Evolutionary conservation across 2,113 vertebrate genomes (phyloP), one percentile per base, ranked within the genome.

Genomic region (Equus przewalskii): DNA sequence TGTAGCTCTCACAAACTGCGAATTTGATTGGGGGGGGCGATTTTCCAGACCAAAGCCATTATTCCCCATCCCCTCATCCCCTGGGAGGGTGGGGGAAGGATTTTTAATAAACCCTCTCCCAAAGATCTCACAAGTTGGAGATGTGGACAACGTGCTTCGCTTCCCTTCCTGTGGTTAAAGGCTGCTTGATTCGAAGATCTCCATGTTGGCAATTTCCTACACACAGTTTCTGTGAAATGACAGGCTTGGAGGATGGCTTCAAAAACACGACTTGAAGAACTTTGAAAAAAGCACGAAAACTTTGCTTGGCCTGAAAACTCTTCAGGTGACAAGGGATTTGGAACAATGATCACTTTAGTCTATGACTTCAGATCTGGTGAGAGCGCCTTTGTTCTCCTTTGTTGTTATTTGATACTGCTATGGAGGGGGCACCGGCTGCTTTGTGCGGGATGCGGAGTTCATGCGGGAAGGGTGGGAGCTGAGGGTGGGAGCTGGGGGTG

Each of bases 141-240:
- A 58, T 9, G 6, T 7, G 49, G 15, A 93, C 73, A 89, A 49
- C 41, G 65, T 22, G 16, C 30, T 73, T 84, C 28, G 0, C 13
- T 93, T 69, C 69, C 72, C 18, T 97, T 72, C 64, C n/a, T 73
- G 49, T 44, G 12, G 58, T 84, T 93, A 81, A 80, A 91, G 36
- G 19, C 54, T 91, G 13, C 79, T 95, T 62, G 79, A 80, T 36
- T 95, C 9, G 3, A 51, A 94, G 49, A 86, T 76, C 65, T 78
- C 15, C n/a, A 79, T 94, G 89, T 83, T 60, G 21, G 79, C 67
- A 79, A 84, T 93, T 97, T 96, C 64, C 82, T 93, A 33, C 13
- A 49, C 26, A 58, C 36, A 65, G 16, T 84, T 80, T 79, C 75
- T 51, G 79, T 89, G 64, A 75, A 72, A 76, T 70, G 86, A 92